Evolutionary conservation across 1,140 invertebrate genomes (phyloP).

Genomic region (Sycophila sp.): DNA sequence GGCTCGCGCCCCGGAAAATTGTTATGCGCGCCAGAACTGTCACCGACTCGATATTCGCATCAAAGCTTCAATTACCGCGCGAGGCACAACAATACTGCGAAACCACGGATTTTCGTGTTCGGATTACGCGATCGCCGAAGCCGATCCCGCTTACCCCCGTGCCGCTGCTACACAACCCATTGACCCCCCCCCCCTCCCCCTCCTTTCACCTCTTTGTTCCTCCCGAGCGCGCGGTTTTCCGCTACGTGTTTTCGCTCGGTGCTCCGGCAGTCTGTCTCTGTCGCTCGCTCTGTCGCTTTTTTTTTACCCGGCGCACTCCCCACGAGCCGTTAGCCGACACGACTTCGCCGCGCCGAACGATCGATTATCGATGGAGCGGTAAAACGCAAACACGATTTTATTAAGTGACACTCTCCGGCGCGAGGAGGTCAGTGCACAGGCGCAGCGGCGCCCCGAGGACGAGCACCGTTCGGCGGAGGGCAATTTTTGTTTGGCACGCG

Average conservation of each 20-base stretch:
- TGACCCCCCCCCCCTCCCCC: not conserved
- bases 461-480: not conserved
- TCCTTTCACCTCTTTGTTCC: not conserved
- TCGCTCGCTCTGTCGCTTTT: too few species aligned
- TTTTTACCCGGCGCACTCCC: not conserved
- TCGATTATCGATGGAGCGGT: conserved; percentile 18
- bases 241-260: not conserved
- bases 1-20: conserved; percentile 6
- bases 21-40: conserved; percentile 21
- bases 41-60: conserved; percentile 26
- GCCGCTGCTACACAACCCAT: not conserved
- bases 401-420: not conserved
- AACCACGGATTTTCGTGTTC: conserved; percentile 12
- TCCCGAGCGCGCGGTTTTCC: not conserved
- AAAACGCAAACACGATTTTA: not conserved
- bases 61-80: conserved; percentile 21
- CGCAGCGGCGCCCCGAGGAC: too few species aligned
- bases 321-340: not conserved
- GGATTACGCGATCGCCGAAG: conserved; percentile 5
- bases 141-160: not conserved
- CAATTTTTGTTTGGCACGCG: too few species aligned
- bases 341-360: not conserved
- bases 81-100: not conserved
- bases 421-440: not conserved
- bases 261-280: not conserved